Percentiles rank a stretch among this genome's conserved stretches.
Conservation (phyloP, 2,888 invertebrate species). For the Hypsopygia costalis region DNA sequence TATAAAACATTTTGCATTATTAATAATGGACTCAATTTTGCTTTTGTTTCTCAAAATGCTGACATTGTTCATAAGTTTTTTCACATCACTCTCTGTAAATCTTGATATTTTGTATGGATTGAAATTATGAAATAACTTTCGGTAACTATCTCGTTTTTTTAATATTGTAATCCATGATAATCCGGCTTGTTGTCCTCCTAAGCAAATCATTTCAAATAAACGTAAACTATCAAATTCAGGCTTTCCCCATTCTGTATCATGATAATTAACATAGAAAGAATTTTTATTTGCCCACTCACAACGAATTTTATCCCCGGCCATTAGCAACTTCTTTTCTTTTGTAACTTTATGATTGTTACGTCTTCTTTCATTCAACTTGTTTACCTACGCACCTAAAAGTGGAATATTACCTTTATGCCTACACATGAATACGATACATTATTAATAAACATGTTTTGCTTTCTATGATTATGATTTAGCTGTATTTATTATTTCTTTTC, state of each 20-base stretch:
- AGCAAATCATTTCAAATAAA: conserved; percentile 62
- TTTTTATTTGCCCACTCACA: conserved; percentile 56
- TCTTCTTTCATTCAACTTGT: no score
- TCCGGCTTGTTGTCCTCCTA: conserved; percentile 69
- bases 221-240: conserved; percentile 39
- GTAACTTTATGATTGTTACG: no score
- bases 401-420: no score
- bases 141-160: conserved; percentile 55
- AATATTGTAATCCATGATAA: conserved; percentile 62
- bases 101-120: conserved; percentile 41
- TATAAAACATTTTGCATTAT: conserved; percentile 52
- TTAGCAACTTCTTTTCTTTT: background rate
- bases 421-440: no score
- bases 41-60: conserved; percentile 50
- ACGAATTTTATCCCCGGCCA: conserved; percentile 22
- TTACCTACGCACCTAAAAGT: no score
- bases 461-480: no score
- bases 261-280: conserved; percentile 52
- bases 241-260: conserved; percentile 64
- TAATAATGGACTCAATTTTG: conserved; percentile 54
- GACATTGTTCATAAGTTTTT: conserved; percentile 29
- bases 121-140: conserved; percentile 45
- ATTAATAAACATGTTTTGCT: no score
- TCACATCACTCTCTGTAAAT: conserved; percentile 34
- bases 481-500: no score